Base-by-base conservation (phyloP, 2,113 vertebrate species). In the Pelusios castaneus region DNA sequence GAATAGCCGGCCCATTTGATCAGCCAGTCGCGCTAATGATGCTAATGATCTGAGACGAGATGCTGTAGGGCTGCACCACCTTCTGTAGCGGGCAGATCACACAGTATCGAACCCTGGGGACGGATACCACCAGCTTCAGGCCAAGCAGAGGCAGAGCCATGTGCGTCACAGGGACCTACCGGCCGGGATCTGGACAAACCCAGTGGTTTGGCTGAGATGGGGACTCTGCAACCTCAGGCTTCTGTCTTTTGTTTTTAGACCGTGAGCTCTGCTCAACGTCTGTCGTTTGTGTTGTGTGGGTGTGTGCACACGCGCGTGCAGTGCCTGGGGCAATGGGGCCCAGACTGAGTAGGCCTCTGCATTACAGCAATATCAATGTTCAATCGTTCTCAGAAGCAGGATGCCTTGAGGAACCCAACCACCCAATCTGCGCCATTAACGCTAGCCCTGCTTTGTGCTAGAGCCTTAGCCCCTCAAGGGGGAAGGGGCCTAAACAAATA, bases 391-490 rank as follows among this genome's bases (percentile, higher is more conserved):
- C 49, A 52, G 84, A 41, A 49, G 43, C 75, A 54, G 70, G 75
- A 10, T 77, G 56, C 12, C 67, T 58, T 0, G 3, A 17, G 51
- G 49, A 13, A 76, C 1, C 0, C 13, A 49, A 25, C 55, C 27
- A 80, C 27, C 56, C 79, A 0, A 8, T 5, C 1, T 12, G 43
- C 4, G 5, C 24, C 0, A 2, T 60, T 45, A 49, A 45, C 80
- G 55, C 67, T 49, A 43, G 38, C 21, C 29, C 25, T 24, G 58
- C 45, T 43, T 58, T n/a, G n/a, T n/a, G n/a, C n/a, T n/a, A n/a
- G n/a, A n/a, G n/a, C n/a, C n/a, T n/a, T n/a, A n/a, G n/a, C n/a
- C n/a, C n/a, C n/a, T n/a, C n/a, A n/a, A n/a, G n/a, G n/a, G n/a
- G n/a, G n/a, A n/a, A n/a, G n/a, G n/a, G n/a, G n/a, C n/a, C n/a